Evolutionary conservation across 2,113 vertebrate species (phyloP).

Genomic region (Numenius arquata): DNA sequence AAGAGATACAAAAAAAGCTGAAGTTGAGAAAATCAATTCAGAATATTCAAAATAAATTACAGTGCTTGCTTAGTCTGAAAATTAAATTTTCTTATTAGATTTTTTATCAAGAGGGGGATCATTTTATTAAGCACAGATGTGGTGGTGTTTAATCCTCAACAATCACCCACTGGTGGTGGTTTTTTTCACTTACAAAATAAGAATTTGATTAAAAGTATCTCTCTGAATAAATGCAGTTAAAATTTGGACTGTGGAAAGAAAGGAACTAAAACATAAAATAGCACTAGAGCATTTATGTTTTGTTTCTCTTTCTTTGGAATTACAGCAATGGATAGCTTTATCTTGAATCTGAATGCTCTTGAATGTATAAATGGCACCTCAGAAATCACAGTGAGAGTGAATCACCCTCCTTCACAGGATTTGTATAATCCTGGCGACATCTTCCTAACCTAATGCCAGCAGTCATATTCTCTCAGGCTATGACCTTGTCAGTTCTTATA

Average conservation of each 20-base stretch:
- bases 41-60: neutral
- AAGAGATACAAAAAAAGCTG: neutral
- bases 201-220: neutral
- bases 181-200: neutral
- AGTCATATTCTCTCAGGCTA: conserved; percentile 22
- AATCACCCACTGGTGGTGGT: neutral
- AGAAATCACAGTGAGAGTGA: neutral
- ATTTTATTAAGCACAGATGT: neutral
- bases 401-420: conserved; percentile 8
- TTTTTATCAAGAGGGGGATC: neutral
- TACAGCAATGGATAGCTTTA: neutral
- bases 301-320: neutral
- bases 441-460: conserved; percentile 49
- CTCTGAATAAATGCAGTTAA: neutral
- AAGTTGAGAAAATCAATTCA: neutral
- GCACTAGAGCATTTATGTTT: neutral
- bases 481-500: conserved; percentile 36
- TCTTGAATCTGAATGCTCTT: neutral
- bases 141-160: neutral
- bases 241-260: neutral
- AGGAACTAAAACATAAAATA: neutral
- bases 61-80: neutral
- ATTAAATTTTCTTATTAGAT: neutral
- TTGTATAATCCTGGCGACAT: conserved; percentile 53
- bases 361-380: neutral